These are phyloP conservation scores for Myotis brandtii DNA, from an alignment of 2,113 vertebrate genomes.

Conservation along the genomic window DNA sequence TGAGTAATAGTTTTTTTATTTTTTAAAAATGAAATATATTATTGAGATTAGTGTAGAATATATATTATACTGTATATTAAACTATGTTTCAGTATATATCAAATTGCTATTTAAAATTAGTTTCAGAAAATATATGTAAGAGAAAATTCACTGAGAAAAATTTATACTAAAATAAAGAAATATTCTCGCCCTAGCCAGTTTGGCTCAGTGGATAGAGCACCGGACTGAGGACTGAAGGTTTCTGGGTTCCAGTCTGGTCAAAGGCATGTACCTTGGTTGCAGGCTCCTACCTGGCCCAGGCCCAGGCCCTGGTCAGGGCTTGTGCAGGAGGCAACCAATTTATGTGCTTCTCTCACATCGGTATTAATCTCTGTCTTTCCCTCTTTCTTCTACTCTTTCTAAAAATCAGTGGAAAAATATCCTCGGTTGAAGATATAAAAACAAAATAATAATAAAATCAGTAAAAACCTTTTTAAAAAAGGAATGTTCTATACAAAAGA, in stretches of 20 bases:
- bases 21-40: neutral
- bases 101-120: conserved; percentile 37
- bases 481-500: conserved; percentile 35
- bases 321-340: neutral
- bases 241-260: neutral
- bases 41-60: neutral
- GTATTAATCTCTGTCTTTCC: neutral
- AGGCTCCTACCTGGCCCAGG: neutral
- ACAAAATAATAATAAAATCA: too few relatives aligned
- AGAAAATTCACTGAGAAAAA: conserved; percentile 27
- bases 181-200: neutral
- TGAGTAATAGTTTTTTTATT: neutral
- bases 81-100: neutral
- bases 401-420: neutral
- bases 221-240: neutral
- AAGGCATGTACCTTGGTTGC: neutral
- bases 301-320: neutral
- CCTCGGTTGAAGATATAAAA: neutral
- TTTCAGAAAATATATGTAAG: neutral
- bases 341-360: neutral
- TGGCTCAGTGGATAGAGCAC: neutral
- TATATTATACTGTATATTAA: neutral
- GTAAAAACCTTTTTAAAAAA: neutral
- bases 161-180: conserved; percentile 8
- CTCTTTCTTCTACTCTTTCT: neutral